Base-by-base conservation (phyloP, 2,113 vertebrate genomes). In the Pachycephala philippinensis region DNA sequence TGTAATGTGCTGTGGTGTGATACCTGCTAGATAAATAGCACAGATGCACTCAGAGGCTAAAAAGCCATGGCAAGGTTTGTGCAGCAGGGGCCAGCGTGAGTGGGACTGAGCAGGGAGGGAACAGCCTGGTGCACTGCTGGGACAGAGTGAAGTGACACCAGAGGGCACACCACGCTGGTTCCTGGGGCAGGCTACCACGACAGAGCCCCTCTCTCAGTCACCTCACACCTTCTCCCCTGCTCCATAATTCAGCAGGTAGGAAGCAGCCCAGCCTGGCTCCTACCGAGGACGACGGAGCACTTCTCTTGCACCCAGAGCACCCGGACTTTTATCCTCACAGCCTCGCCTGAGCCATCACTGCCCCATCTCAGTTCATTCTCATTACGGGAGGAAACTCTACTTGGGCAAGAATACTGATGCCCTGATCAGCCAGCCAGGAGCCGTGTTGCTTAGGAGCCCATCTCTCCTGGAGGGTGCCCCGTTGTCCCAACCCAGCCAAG, bases 171-270 rank as follows among this genome's bases (percentile, higher is more conserved):
- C 15, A 24, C 0, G 0, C 33, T 44, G 35, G 53, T 40, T 61
- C 49, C 59, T 6, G 2, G 9, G 47, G 23, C 10, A 83, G 28
- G 39, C 4, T 13, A 7, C 47, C 3, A 2, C 0, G 0, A 57
- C 4, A 3, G 40, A 76, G 11, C 3, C 18, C n/a, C 50, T 57
- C 47, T 35, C 66, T 61, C 40, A 33, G 50, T 7, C 50, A 44
- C 1, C 0, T 10, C 44, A 49, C 52, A 42, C 18, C 28, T 56
- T 33, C n/a, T 45, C 9, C 39, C 9, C 9, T 40, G 24, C 30
- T 86, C 60, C 26, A 1, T 45, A 54, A 75, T 83, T 53, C 68
- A 85, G 77, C 49, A 28, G 47, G 37, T 16, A 52, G 35, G 42
- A 50, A 37, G 57, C 30, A 54, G 53, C 33, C 66, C 20, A 27